A percentile compares a stretch with the other conserved stretches of the same genome.
Conservation (phyloP, 2,113 vertebrate species). For the Hyperoodon ampullatus region DNA sequence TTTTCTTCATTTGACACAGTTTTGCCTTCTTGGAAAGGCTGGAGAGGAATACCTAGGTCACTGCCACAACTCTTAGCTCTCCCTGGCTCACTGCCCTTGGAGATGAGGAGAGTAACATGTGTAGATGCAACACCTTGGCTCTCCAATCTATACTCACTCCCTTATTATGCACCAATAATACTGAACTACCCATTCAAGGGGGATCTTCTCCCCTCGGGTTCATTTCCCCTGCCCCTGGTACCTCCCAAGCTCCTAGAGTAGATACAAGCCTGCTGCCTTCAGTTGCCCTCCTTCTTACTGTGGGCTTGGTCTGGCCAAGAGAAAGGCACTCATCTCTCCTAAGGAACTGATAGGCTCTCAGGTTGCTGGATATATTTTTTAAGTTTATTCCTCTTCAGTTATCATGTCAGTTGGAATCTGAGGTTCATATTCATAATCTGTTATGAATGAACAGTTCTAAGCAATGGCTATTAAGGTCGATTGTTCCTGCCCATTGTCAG, state of each 20-base stretch:
- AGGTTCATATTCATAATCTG: not conserved
- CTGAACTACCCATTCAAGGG: not conserved
- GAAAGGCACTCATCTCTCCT: not conserved
- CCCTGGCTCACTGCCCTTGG: not conserved
- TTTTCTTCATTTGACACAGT: not conserved
- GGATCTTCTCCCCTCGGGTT: not conserved
- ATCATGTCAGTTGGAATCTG: not conserved
- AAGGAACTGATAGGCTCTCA: not conserved
- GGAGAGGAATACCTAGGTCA: not conserved
- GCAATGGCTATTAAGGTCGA: not conserved
- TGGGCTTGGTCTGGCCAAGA: not conserved
- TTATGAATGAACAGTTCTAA: not conserved
- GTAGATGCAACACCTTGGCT: too few relatives aligned
- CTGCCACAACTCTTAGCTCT: not conserved
- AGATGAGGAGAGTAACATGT: not conserved
- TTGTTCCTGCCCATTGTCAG: fast-evolving
- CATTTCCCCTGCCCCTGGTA: not conserved
- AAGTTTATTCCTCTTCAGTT: not conserved
- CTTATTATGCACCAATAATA: not conserved
- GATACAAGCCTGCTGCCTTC: not conserved
- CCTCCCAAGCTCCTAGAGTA: not conserved
- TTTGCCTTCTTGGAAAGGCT: not conserved
- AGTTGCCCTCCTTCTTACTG: not conserved
- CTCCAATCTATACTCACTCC: not conserved
- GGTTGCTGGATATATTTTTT: not conserved